These are phyloP conservation scores for Drosophila merina DNA, from an alignment of 2,888 invertebrate genomes.

Conservation along the genomic window DNA sequence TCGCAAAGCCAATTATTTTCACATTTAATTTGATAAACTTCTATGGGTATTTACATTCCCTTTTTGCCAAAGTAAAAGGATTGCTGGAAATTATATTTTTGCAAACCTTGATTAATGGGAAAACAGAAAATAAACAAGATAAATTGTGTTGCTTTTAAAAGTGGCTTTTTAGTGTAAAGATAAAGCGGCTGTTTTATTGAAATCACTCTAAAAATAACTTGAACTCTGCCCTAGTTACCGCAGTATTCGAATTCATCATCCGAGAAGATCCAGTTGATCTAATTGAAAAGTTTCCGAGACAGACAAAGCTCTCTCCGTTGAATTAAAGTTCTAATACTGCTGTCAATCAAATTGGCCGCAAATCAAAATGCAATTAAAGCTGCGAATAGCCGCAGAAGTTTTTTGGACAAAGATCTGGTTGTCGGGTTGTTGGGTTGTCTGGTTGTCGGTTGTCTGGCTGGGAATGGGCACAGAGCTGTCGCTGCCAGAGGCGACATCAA, in stretches of 20 bases:
- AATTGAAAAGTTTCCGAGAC: conserved; percentile 52
- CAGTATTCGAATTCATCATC: conserved; percentile 34
- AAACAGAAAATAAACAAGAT: background rate
- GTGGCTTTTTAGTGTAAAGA: background rate
- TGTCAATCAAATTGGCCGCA: conserved; percentile 51
- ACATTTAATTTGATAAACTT: conserved; percentile 36
- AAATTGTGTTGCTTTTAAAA: background rate
- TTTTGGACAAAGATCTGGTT: conserved; percentile 62
- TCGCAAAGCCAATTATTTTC: conserved; percentile 38
- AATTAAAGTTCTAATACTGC: conserved; percentile 13
- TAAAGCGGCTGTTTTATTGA: no score
- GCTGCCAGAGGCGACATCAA: conserved; percentile 36
- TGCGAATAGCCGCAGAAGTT: conserved; percentile 40
- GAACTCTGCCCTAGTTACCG: conserved; percentile 20
- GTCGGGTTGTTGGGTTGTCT: conserved; percentile 4
- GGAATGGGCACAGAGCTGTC: conserved; percentile 67
- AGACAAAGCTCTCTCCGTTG: background rate
- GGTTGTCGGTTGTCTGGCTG: conserved; percentile 47
- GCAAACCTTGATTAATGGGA: background rate
- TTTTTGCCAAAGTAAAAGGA: background rate
- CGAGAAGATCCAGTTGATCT: conserved; percentile 35
- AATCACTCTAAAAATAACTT: background rate
- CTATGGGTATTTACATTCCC: conserved; percentile 6
- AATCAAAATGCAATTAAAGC: conserved; percentile 70
- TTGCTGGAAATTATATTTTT: background rate